These are phyloP conservation scores for Diabrotica balteata DNA, from an alignment of 2,888 invertebrate species.

Conservation along the genomic window DNA sequence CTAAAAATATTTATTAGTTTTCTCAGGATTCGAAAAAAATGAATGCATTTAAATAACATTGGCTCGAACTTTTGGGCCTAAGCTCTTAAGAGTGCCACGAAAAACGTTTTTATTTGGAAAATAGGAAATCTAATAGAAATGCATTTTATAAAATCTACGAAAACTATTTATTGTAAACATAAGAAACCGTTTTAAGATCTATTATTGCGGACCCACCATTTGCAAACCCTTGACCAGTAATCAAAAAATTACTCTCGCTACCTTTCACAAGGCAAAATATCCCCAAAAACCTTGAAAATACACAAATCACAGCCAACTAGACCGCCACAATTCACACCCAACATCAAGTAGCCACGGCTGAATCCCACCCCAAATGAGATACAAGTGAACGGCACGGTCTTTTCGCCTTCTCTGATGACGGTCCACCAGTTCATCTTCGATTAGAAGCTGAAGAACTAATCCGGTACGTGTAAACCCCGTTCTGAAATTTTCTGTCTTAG, in stretches of 20 bases:
- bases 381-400: slow-evolving; percentile 52
- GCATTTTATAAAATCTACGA: too few species aligned
- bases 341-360: slow-evolving; percentile 27
- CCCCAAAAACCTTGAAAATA: slow-evolving; percentile 32
- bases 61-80: too few species aligned
- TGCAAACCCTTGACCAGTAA: slow-evolving; percentile 22
- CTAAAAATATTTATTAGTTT: too few species aligned
- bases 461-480: slow-evolving; percentile 34
- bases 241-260: slow-evolving; percentile 12
- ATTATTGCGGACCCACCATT: background rate
- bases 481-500: slow-evolving; percentile 19
- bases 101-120: too few species aligned
- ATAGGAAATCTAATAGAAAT: too few species aligned
- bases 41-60: too few species aligned
- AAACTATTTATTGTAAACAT: too few species aligned
- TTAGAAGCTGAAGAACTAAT: slow-evolving; percentile 52
- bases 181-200: too few species aligned
- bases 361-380: slow-evolving; percentile 50
- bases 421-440: slow-evolving; percentile 51
- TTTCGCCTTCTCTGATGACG: slow-evolving; percentile 46
- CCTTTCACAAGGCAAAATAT: slow-evolving; percentile 22
- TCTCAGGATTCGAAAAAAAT: too few species aligned
- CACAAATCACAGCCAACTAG: slow-evolving; percentile 37
- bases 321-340: slow-evolving; percentile 31
- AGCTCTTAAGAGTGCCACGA: too few species aligned